These are phyloP conservation scores for Synanthedon myopaeformis DNA, from an alignment of 2,888 invertebrate species.

Conservation along the genomic window DNA sequence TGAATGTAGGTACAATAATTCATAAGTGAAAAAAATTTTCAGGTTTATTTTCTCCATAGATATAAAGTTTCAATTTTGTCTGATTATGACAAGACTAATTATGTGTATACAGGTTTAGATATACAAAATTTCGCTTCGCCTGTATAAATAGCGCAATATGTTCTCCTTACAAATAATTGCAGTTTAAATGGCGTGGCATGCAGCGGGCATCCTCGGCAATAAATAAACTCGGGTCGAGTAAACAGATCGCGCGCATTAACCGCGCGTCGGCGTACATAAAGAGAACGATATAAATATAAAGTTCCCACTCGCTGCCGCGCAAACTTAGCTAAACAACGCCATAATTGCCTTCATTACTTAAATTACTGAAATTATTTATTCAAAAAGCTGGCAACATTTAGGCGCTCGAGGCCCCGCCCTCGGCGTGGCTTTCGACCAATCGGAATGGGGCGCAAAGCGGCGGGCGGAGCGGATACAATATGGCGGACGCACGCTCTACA, in stretches of 20 bases:
- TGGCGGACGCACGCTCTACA: slow-evolving; percentile 39
- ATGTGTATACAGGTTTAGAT: too few relatives aligned
- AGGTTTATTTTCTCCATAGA: too few relatives aligned
- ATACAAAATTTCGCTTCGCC: neutral
- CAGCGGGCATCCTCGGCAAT: slow-evolving; percentile 55
- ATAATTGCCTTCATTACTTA: slow-evolving; percentile 72
- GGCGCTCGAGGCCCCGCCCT: slow-evolving; percentile 42
- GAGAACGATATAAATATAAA: slow-evolving; percentile 70
- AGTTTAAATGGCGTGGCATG: slow-evolving; percentile 62
- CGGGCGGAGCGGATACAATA: slow-evolving; percentile 58
- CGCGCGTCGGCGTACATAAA: slow-evolving; percentile 69
- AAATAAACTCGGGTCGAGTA: slow-evolving; percentile 50
- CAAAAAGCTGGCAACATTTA: slow-evolving; percentile 71
- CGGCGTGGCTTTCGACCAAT: slow-evolving; percentile 35
- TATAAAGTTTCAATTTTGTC: too few relatives aligned
- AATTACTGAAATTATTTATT: slow-evolving; percentile 72
- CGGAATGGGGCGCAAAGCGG: slow-evolving; percentile 15
- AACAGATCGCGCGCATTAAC: slow-evolving; percentile 70
- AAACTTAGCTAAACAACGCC: slow-evolving; percentile 72
- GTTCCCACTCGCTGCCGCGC: slow-evolving; percentile 66
- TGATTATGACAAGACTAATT: too few relatives aligned
- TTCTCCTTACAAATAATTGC: slow-evolving; percentile 65
- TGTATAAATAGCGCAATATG: slow-evolving; percentile 45
- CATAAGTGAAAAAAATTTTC: too few relatives aligned
- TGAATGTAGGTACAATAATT: too few relatives aligned